Base-by-base conservation (phyloP, 2,113 vertebrate genomes). In the Myiozetetes cayanensis region DNA sequence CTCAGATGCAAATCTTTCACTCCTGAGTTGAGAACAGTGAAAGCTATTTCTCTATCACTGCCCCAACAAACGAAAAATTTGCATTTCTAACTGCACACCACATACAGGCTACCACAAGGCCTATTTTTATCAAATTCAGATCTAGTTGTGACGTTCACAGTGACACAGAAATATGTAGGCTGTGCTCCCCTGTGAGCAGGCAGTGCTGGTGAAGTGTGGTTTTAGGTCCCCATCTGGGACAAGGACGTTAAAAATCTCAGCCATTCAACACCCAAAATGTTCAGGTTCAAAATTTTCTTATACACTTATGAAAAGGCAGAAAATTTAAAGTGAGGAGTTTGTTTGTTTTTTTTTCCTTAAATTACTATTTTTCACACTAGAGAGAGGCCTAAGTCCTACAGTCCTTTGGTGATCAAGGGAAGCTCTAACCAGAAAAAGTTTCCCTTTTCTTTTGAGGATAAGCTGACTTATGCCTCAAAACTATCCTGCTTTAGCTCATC, bases 151-250 rank as follows among this genome's bases (percentile, higher is more conserved):
- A 81, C 35, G 55, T 35, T 71, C 53, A 41, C 15, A 49, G 65
- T 0, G 0, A 61, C 14, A 41, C 49, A 80, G 55, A 35, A 21
- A 46, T 13, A 41, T 1, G 3, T 1, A 46, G 53, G 31, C 53
- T 31, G 53, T 1, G 5, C 28, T 77, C 59, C n/a, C 35, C 37
- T 12, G 30, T 0, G 12, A 85, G 74, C 37, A 59, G 27, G 30
- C 56, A 43, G 62, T 0, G 0, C 47, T 20, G 27, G 30, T 9
- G 14, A 65, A 31, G 15, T 4, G 37, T 3, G 4, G 30, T 22
- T 65, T 66, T 67, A 37, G 63, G 76, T 37, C 25, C 15, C 24
- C 27, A 8, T 5, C 0, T 3, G 46, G 35, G 33, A 71, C 35
- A 46, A 49, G 28, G 37, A 58, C 1, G 1, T 9, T 30, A 28